Conservation (phyloP, 2,113 vertebrate genomes). For the Charadrius vociferus region DNA sequence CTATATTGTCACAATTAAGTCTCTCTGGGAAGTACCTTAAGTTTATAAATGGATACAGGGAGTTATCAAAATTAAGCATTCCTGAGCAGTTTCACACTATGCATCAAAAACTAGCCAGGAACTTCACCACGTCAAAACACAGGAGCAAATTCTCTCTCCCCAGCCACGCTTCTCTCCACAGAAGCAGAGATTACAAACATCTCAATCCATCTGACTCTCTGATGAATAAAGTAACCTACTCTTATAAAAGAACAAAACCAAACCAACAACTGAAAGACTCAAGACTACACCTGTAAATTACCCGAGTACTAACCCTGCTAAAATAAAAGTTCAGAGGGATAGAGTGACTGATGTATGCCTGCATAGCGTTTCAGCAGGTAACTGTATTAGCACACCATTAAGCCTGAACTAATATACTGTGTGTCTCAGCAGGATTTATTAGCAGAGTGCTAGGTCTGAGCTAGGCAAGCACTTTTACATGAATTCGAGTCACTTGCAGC, state of each 20-base stretch:
- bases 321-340: not conserved
- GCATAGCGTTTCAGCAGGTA: not conserved
- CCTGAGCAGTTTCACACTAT: not conserved
- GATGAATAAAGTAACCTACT: not conserved
- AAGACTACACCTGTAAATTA: not conserved
- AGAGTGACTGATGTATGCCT: not conserved
- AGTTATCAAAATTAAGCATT: not conserved
- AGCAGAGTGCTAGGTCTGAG: not conserved
- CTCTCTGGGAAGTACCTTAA: not conserved
- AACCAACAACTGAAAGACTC: not conserved
- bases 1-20: not conserved
- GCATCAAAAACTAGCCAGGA: not conserved
- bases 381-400: not conserved
- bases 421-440: not conserved
- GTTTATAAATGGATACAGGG: not conserved
- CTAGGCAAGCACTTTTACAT: not conserved
- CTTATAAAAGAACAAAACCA: not conserved
- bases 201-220: not conserved
- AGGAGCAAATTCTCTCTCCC: not conserved
- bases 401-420: not conserved
- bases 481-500: accelerated
- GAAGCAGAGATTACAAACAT: not conserved
- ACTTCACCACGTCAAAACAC: not conserved
- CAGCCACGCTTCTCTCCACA: not conserved
- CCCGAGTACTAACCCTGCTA: not conserved